Percentiles rank a stretch among this genome's conserved stretches.
These are phyloP conservation scores for Lysandra coridon DNA, from an alignment of 2,888 invertebrate genomes.

Conservation along the genomic window DNA sequence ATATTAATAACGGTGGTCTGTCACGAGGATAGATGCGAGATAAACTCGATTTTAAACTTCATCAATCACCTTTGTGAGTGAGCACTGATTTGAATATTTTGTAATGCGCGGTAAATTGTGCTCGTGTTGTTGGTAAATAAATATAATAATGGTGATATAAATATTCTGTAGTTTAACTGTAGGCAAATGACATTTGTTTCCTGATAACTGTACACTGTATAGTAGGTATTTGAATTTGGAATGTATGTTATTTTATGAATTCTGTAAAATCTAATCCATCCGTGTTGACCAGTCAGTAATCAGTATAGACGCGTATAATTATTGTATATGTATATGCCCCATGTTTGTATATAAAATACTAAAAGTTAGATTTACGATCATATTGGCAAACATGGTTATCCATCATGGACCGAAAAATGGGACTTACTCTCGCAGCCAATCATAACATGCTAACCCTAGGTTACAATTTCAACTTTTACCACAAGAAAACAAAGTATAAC, in stretches of 20 bases:
- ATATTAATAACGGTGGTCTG: slow-evolving; percentile 7
- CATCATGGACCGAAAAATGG: background rate
- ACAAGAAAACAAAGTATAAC: background rate
- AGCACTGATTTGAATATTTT: slow-evolving; percentile 8
- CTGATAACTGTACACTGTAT: background rate
- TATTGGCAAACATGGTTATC: too few species aligned
- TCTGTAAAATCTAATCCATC: too few species aligned
- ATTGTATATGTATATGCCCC: too few species aligned
- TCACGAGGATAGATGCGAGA: slow-evolving; percentile 18
- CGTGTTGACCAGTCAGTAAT: too few species aligned
- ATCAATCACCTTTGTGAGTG: slow-evolving; percentile 16
- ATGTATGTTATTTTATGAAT: too few species aligned
- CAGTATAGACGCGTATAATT: too few species aligned
- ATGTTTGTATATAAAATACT: too few species aligned
- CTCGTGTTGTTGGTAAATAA: background rate
- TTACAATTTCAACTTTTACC: background rate
- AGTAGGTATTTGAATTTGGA: too few species aligned
- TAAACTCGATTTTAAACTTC: slow-evolving; percentile 11
- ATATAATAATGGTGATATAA: background rate
- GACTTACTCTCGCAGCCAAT: background rate
- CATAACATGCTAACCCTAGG: too few species aligned
- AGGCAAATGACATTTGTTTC: background rate
- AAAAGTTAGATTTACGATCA: too few species aligned
- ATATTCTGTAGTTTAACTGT: background rate
- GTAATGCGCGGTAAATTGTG: background rate